A percentile compares a stretch with the other conserved stretches of the same genome.
Evolutionary conservation across 2,797 vertebrate species (phyloP).

Genomic region (Cephalopachus bancanus): DNA sequence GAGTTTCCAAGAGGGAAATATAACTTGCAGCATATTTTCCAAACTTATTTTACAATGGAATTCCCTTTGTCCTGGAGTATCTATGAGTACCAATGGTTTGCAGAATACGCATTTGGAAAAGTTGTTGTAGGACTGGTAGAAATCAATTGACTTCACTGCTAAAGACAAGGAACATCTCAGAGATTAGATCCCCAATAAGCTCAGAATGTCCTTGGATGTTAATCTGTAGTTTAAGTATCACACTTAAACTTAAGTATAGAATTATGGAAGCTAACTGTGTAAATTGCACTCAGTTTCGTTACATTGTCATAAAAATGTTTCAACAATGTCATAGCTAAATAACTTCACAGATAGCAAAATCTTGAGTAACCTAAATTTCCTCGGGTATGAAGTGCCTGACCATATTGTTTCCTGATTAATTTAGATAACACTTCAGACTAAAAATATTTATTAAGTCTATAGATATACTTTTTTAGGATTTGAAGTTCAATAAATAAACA

Average conservation of each 20-base stretch:
- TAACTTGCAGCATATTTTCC: conserved; percentile 26
- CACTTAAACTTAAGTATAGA: not conserved
- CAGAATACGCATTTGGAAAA: not conserved
- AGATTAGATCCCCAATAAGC: not conserved
- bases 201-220: not conserved
- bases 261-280: not conserved
- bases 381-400: not conserved
- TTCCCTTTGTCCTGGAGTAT: not conserved
- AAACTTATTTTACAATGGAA: not conserved
- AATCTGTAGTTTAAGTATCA: not conserved
- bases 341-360: not conserved
- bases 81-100: not conserved
- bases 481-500: conserved; percentile 18
- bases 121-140: not conserved
- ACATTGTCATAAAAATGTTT: not conserved
- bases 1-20: not conserved
- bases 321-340: conserved; percentile 3
- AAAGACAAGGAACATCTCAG: not conserved
- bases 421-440: not conserved
- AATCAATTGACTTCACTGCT: not conserved
- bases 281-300: not conserved
- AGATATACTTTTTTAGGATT: not conserved
- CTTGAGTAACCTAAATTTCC: not conserved
- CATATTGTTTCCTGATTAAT: not conserved
- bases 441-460: conserved; percentile 23